Percentiles rank a stretch among this genome's conserved stretches.
phyloP scores from a whole-genome alignment of 2,888 invertebrate genomes.

The Escarpia spicata region DNA sequence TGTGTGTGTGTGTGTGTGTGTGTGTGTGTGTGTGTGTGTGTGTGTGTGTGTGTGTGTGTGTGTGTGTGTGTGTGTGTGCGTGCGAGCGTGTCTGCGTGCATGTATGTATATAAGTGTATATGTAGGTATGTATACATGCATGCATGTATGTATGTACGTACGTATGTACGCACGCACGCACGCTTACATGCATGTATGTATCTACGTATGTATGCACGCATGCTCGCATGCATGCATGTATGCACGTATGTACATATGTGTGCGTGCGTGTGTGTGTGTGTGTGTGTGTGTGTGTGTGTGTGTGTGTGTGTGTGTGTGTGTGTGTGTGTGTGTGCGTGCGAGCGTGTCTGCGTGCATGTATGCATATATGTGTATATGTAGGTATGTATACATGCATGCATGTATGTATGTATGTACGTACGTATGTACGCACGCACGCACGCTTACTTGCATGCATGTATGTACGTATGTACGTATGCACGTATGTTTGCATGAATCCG shows the following conservation, averaged over 20 bases:
- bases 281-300: neutral
- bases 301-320: neutral
- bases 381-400: neutral
- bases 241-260: neutral
- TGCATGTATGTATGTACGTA: neutral
- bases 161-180: neutral
- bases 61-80: constrained; percentile 17
- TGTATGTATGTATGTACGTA: neutral
- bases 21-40: constrained; percentile 29
- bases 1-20: constrained; percentile 25
- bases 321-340: neutral
- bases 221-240: neutral
- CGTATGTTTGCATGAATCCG: neutral
- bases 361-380: neutral
- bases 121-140: neutral
- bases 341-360: neutral
- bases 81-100: neutral
- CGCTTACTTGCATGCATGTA: neutral
- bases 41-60: constrained; percentile 29
- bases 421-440: neutral
- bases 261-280: neutral
- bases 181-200: neutral
- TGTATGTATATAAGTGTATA: neutral
- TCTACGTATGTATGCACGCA: neutral
- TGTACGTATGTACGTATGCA: neutral